Conservation (phyloP, 2,888 invertebrate species). For the Mythimna vitellina region DNA sequence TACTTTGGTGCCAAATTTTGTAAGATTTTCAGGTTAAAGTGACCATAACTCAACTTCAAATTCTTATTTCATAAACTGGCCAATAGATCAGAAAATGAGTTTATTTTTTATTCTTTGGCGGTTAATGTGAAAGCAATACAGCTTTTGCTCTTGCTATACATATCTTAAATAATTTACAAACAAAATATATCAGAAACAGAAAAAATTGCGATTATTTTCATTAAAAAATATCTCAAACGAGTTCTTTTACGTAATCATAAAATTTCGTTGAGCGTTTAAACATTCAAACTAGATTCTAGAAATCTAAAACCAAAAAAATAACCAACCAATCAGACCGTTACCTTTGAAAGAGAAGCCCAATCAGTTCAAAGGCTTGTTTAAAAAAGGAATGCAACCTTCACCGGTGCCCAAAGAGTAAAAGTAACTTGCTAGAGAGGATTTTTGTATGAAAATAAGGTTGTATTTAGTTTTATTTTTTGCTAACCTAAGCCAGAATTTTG, state of each 20-base stretch:
- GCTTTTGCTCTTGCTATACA: neutral
- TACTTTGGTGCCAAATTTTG: no score
- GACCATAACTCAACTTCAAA: no score
- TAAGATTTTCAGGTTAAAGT: no score
- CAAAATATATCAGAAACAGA: conserved; percentile 29
- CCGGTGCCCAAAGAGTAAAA: conserved; percentile 36
- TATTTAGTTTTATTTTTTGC: neutral
- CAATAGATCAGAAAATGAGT: conserved; percentile 1
- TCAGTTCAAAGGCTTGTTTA: conserved; percentile 55
- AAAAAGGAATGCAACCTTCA: conserved; percentile 47
- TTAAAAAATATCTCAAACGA: conserved; percentile 41
- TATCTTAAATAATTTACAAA: conserved; percentile 28
- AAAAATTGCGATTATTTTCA: conserved; percentile 33
- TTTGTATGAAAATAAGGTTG: conserved; percentile 1
- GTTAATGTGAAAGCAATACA: neutral
- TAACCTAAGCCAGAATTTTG: neutral
- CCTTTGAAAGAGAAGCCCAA: conserved; percentile 58
- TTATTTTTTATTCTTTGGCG: neutral
- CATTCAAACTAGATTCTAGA: conserved; percentile 52
- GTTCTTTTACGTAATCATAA: conserved; percentile 44
- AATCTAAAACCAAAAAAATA: conserved; percentile 41
- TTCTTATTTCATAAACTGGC: no score
- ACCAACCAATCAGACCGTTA: conserved; percentile 49
- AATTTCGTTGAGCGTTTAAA: conserved; percentile 38
- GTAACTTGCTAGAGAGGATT: conserved; percentile 10